These are phyloP conservation scores for Rhinophrynus dorsalis DNA, from an alignment of 2,797 vertebrate species.

Conservation along the genomic window DNA sequence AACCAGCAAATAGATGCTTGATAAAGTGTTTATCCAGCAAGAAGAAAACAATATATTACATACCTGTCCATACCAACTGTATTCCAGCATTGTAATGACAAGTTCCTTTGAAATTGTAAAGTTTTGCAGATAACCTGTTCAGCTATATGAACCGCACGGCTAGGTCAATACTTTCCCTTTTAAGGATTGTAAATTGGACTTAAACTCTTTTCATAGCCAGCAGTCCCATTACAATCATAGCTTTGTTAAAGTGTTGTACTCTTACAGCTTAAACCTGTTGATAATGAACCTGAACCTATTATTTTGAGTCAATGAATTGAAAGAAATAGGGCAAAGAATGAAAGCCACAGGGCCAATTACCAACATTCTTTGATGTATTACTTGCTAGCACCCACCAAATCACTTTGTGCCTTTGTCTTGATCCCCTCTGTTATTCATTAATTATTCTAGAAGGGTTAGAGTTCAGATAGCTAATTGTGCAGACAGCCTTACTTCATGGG, in stretches of 20 bases:
- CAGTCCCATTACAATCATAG: constrained; percentile 67
- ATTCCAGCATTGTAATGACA: constrained; percentile 89
- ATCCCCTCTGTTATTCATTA: constrained; percentile 99
- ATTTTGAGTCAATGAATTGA: constrained; percentile 99
- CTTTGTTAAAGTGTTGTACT: constrained; percentile 90
- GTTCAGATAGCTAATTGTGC: constrained; percentile 96
- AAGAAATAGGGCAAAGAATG: constrained; percentile 99
- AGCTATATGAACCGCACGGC: constrained; percentile 67
- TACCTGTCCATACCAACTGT: constrained; percentile 97
- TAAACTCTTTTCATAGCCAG: constrained; percentile 72
- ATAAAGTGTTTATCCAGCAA: too few species aligned
- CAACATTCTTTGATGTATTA: constrained; percentile 99
- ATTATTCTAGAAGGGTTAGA: constrained; percentile 97
- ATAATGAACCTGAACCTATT: constrained; percentile 99
- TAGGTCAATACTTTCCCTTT: constrained; percentile 65
- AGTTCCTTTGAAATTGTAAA: constrained; percentile 22
- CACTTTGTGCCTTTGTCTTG: constrained; percentile 96
- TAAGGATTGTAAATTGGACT: constrained; percentile 70
- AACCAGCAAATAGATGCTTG: too few species aligned
- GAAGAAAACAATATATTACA: constrained; percentile 57
- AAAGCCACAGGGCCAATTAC: constrained; percentile 99
- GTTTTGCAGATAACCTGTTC: constrained; percentile 45
- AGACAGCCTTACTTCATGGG: constrained; percentile 87
- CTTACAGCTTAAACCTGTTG: constrained; percentile 95
- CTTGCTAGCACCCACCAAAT: constrained; percentile 88